Evolutionary conservation across 2,113 vertebrate species (phyloP).

Genomic region (Abramis brama): DNA sequence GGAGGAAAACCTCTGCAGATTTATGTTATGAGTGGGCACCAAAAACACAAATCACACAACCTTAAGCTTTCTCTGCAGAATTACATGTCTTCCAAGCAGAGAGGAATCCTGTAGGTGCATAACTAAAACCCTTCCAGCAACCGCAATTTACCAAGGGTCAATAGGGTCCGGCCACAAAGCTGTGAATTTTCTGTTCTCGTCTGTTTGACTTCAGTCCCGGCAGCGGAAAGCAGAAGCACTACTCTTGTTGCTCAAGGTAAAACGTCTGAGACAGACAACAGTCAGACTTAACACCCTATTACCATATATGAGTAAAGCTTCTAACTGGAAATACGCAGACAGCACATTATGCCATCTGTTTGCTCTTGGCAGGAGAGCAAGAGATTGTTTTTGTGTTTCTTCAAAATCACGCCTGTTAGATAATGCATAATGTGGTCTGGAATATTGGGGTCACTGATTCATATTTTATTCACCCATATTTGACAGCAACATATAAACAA

Average conservation of each 20-base stretch:
- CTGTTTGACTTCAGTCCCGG: constrained; percentile 37
- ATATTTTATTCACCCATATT: neutral
- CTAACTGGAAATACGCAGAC: constrained; percentile 1
- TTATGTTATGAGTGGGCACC: constrained; percentile 1
- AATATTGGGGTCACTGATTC: constrained; percentile 20
- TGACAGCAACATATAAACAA: constrained; percentile 15
- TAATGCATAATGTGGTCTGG: constrained; percentile 17
- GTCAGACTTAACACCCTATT: neutral
- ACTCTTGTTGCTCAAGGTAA: constrained; percentile 29
- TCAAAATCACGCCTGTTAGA: constrained; percentile 18
- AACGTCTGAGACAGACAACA: constrained; percentile 1
- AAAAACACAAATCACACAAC: constrained; percentile 12
- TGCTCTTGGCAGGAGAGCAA: constrained; percentile 29
- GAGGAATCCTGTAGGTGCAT: constrained; percentile 20
- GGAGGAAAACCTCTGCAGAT: neutral
- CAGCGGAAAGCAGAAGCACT: constrained; percentile 28
- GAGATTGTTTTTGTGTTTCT: constrained; percentile 29
- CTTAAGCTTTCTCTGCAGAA: constrained; percentile 14
- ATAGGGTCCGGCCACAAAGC: constrained; percentile 16
- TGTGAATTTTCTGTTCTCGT: constrained; percentile 16
- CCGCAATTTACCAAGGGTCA: neutral
- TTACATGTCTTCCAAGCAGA: neutral
- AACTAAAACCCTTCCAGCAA: constrained; percentile 9
- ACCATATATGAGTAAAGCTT: constrained; percentile 14
- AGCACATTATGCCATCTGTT: constrained; percentile 26